Conservation (phyloP, 2,797 vertebrate genomes). For the Manis crassicaudata region DNA sequence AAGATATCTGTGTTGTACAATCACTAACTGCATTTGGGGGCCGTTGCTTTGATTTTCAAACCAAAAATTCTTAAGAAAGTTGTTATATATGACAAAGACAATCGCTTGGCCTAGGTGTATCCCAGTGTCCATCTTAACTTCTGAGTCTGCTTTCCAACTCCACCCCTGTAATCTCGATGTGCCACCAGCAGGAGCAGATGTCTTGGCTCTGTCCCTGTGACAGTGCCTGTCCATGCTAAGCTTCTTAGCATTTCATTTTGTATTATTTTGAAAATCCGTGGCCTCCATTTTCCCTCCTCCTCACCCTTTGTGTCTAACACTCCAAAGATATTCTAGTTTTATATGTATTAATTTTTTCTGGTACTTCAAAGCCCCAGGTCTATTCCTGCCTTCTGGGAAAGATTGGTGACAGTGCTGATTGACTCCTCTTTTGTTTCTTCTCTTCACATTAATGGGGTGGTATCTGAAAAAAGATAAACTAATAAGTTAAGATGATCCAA, state of each 20-base stretch:
- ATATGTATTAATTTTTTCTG: not conserved
- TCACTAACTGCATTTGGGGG: rapidly evolving
- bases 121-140: not conserved
- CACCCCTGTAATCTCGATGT: not conserved
- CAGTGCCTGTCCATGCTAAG: not conserved
- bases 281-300: not conserved
- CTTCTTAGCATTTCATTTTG: not conserved
- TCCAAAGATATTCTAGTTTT: not conserved
- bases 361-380: not conserved
- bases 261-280: not conserved
- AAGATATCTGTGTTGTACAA: not conserved
- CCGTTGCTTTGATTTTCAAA: not conserved
- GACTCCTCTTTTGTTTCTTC: not conserved
- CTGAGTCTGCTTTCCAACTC: not conserved
- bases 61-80: not conserved
- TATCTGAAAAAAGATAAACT: not conserved
- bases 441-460: not conserved
- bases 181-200: not conserved
- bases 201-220: not conserved
- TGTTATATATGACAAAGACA: not conserved
- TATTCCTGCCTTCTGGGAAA: not conserved
- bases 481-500: not conserved
- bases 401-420: not conserved
- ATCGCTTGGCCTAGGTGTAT: not conserved
- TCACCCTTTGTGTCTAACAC: not conserved